Evolutionary conservation across 2,888 invertebrate genomes (phyloP).

Genomic region (Zaprionus obscuricornis): DNA sequence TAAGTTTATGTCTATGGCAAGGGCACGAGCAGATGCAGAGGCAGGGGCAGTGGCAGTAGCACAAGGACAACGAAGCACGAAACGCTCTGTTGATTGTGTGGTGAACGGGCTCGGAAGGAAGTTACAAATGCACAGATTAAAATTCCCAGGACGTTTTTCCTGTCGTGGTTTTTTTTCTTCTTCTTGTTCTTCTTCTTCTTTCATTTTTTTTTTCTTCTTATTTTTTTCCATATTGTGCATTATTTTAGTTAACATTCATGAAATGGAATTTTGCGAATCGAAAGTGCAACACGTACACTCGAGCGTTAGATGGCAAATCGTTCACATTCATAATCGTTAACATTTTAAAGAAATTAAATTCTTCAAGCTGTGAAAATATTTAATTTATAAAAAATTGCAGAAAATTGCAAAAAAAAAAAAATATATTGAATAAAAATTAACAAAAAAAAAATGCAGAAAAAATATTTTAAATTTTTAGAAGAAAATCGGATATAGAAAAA

Average conservation of each 20-base stretch:
- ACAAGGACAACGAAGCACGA: not conserved
- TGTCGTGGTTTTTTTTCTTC: conserved; percentile 29
- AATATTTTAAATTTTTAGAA: too few relatives aligned
- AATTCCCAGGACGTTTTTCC: conserved; percentile 57
- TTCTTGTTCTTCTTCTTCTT: not conserved
- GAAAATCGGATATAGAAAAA: too few relatives aligned
- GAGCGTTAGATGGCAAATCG: too few relatives aligned
- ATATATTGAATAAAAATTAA: too few relatives aligned
- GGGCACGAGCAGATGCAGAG: too few relatives aligned
- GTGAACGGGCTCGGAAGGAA: conserved; percentile 53
- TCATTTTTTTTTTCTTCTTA: not conserved
- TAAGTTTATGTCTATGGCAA: conserved; percentile 58
- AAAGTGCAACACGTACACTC: conserved; percentile 58
- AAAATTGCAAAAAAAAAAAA: too few relatives aligned
- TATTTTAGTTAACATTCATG: conserved; percentile 20
- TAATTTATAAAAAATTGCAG: too few relatives aligned
- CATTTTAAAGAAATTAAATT: too few relatives aligned
- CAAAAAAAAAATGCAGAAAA: too few relatives aligned
- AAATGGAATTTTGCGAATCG: conserved; percentile 37
- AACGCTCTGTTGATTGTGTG: conserved; percentile 39
- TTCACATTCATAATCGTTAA: too few relatives aligned
- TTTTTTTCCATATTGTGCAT: conserved; percentile 28
- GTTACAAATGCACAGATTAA: conserved; percentile 68
- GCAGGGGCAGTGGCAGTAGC: too few relatives aligned
- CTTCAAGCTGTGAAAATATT: too few relatives aligned